phyloP scores from a whole-genome alignment of 1,140 invertebrate species.

The Aleiodes sp. region DNA sequence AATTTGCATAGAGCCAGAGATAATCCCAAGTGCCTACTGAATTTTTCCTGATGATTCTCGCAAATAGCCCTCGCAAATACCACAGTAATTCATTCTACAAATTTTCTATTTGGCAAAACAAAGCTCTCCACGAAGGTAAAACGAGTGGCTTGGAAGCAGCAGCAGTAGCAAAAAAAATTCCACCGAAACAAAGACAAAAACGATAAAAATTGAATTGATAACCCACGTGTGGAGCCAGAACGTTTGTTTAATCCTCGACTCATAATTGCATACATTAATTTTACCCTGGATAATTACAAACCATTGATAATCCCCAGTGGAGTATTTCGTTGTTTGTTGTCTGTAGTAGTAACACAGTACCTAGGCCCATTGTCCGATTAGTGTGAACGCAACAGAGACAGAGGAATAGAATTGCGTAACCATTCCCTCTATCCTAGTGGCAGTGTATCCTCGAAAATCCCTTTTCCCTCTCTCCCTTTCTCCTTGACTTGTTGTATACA shows the following conservation, averaged over 20 bases:
- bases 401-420: conserved; percentile 17
- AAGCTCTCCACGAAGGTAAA: no score
- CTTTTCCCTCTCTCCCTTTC: not conserved
- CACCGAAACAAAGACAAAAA: not conserved
- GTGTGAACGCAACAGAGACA: not conserved
- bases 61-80: no score
- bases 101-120: no score
- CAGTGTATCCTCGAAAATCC: not conserved
- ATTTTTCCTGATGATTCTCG: no score
- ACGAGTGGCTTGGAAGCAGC: no score
- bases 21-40: no score
- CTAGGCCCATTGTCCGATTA: conserved; percentile 18
- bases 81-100: no score
- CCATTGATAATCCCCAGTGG: conserved; percentile 29
- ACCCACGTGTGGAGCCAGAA: conserved; percentile 3
- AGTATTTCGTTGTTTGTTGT: conserved; percentile 23
- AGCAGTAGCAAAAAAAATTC: not conserved
- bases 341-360: not conserved
- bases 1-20: no score
- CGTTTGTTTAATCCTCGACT: conserved; percentile 22
- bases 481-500: not conserved
- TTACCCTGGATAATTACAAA: conserved; percentile 31
- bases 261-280: conserved; percentile 33
- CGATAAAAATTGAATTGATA: conserved; percentile 23
- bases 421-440: not conserved